Base-by-base conservation (phyloP, 2,888 invertebrate genomes). In the Phaedon cochleariae region DNA sequence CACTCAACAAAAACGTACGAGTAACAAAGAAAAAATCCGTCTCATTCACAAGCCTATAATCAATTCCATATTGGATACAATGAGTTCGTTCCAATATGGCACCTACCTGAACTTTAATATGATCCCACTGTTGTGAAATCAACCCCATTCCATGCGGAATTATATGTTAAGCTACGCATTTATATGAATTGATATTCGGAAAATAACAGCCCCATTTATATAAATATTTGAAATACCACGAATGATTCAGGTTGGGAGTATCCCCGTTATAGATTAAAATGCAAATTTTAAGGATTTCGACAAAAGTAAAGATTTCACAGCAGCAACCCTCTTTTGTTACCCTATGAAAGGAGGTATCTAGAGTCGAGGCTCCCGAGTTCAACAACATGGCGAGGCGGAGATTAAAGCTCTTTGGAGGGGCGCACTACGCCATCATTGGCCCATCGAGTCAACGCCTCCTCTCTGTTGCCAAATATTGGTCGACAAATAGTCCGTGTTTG, bases 381-480 rank as follows among this genome's bases (percentile, higher is more conserved):
- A 79, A 82, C 84, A 83, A 83, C 81, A 84, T 83, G 83, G 83
- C 83, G 81, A 79, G 84, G 84, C 83, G 84, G 76, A 75, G 81
- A 76, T 76, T 77, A 75, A 71, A 71, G 72, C 73, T 71, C 73
- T 74, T 72, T 80, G 79, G 81, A 80, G 80, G 80, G 81, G 80
- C 71, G 77, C 71, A 60, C 59, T 64, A 66, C 54, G 49, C 70
- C 70, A 68, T 68, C 74, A 84, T 84, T 84, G 83, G 84, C 74
- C 70, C 73, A 57, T 66, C 61, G 58, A 61, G 65, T 76, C 70
- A 74, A 80, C 82, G 80, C 83, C 83, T 78, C 76, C 76, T 72
- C 77, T 77, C 80, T 83, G 83, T 84, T 84, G 81, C 78, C 83
- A 84, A 84, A 84, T 84, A 83, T 84, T 84, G 83, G 83, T 82